Percentiles rank a stretch among this genome's conserved stretches.
phyloP scores from a whole-genome alignment of 2,797 vertebrate species.

The Paramormyrops hopkinsi region DNA sequence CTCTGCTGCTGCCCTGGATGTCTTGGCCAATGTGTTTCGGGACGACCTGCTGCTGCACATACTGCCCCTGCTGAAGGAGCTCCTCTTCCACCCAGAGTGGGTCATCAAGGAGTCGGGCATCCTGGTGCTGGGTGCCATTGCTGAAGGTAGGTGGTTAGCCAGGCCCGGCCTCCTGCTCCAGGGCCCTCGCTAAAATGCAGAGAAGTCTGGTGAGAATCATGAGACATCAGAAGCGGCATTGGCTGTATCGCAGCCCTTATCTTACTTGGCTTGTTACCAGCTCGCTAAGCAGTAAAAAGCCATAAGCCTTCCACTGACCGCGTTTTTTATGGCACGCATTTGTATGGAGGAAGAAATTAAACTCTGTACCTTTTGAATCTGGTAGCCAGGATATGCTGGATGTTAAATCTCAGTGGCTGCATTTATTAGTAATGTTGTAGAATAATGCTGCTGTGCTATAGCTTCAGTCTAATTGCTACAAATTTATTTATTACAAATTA shows the following conservation, averaged over 20 bases:
- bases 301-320: background rate
- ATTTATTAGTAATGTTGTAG: background rate
- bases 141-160: slow-evolving; percentile 69
- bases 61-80: slow-evolving; percentile 85
- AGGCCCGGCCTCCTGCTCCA: no score
- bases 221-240: background rate
- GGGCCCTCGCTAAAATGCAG: background rate
- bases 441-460: background rate
- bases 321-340: background rate
- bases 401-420: background rate
- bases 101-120: slow-evolving; percentile 94
- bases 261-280: background rate
- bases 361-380: background rate
- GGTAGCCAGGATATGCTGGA: background rate
- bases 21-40: slow-evolving; percentile 89
- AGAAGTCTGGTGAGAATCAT: background rate
- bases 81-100: slow-evolving; percentile 92
- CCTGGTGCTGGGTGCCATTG: slow-evolving; percentile 89
- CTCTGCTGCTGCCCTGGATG: slow-evolving; percentile 88
- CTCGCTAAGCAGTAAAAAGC: background rate
- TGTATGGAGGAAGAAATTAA: background rate
- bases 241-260: background rate
- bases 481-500: background rate
- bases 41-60: slow-evolving; percentile 87
- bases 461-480: background rate